Evolutionary conservation across 2,113 vertebrate genomes (phyloP), one percentile per base, ranked within the genome.

Genomic region (Pteronura brasiliensis): DNA sequence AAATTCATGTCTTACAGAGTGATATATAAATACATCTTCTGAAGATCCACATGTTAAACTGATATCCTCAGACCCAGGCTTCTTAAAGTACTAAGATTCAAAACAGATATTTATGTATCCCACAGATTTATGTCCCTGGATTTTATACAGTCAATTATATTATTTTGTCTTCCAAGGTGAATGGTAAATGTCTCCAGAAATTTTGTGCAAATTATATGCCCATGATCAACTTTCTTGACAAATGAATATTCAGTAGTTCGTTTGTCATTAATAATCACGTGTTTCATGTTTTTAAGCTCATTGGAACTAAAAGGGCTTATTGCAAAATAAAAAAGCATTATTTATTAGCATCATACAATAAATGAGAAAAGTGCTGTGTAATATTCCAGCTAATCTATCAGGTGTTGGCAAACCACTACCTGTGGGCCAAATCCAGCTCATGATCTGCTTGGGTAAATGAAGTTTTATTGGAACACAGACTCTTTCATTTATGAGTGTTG

Each of bases 261-360:
- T 55, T 90, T 90, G 36, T 79, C 57, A 76, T 86, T 90, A 90
- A 74, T 90, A 59, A 95, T 91, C 49, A 63, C 44, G 42, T 11
- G 52, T 17, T 94, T 92, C 27, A n/a, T 57, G 31, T 92, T 63
- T 93, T 87, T 76, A 42, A 95, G 36, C 39, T 80, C 71, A 67
- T 47, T 21, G 42, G 47, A 90, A 95, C 15, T 76, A 29, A 96
- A 97, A 85, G 20, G 4, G n/a, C 81, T 95, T 77, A 82, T 55
- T 92, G 7, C 29, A 90, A 96, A 97, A 95, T 89, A 89, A 71
- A 82, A 92, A 94, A 71, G 29, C 10, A 71, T 74, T 59, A 55
- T 31, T 39, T 18, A 39, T 89, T 39, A 47, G 44, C 52, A 88
- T 94, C n/a, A 85, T 82, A 39, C 42, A 95, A 84, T 72, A 88